phyloP scores from a whole-genome alignment of 37 sponge, comb jelly and placozoan genomes.

The Chondrilla cf. caribensis region DNA sequence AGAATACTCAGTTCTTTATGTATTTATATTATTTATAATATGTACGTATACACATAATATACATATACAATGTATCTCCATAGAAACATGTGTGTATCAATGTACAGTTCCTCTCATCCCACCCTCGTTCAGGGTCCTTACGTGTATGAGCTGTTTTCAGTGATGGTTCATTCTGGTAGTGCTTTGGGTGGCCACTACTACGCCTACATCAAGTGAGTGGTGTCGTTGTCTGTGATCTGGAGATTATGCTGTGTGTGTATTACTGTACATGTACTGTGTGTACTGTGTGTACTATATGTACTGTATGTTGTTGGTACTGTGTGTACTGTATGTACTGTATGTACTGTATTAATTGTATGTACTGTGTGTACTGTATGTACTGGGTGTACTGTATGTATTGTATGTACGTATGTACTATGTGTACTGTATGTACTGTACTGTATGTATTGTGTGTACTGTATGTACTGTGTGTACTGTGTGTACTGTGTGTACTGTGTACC shows the following conservation, averaged over 20 bases:
- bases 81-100: no score
- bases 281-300: not conserved
- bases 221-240: not conserved
- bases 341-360: no score
- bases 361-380: not conserved
- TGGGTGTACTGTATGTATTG: not conserved
- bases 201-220: slow-evolving; percentile 91
- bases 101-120: not conserved
- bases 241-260: not conserved
- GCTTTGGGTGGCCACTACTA: slow-evolving; percentile 96
- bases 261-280: not conserved
- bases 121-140: slow-evolving; percentile 59
- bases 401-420: not conserved
- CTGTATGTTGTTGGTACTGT: no score
- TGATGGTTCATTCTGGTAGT: slow-evolving; percentile 94
- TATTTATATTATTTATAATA: no score
- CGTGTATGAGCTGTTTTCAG: slow-evolving; percentile 91
- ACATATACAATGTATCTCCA: no score
- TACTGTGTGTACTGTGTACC: not conserved
- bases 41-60: no score
- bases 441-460: not conserved
- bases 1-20: no score
- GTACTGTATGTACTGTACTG: no score
- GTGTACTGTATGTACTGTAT: no score
- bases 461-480: not conserved